Evolutionary conservation across 2,888 invertebrate genomes (phyloP), one percentile per base, ranked within the genome.

Genomic region (Leistus spinibarbis): DNA sequence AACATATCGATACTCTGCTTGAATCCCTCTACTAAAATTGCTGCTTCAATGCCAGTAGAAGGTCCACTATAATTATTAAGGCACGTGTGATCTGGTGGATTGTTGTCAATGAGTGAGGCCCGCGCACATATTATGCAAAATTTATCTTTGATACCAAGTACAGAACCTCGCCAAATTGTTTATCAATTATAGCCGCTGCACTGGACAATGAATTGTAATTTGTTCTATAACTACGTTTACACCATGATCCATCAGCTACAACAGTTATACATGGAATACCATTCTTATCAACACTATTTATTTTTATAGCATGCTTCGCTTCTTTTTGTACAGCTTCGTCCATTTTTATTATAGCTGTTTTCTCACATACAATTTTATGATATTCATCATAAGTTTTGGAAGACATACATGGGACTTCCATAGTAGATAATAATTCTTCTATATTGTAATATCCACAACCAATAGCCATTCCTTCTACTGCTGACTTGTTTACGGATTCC

Each of bases 61-160:
- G 62, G 62, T 13, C 62, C 62, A 16, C 20, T 62, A 13, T 13
- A 62, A 9, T 62, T 62, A 19, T 62, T 62, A 7, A 19, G 20
- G 20, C 62, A 62, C 19, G 13, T 19, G 20, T 62, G 62, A 16
- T 62, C 16, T 3, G 19, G 16, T 62, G 20, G 17, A 16, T 16
- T 17, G 13, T 3, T 13, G 1, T 13, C 10, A 16, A 9, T 2
- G 10, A 1, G 16, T 9, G 16, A 19, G 5, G 10, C 7, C 5
- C 17, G 10, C 9, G 7, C 62, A 17, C 62, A 62, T 16, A 62
- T 62, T 13, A 16, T 19, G 62, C 62, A 62, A 20, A 16, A 62
- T 62, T 62, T 62, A 62, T 62, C 20, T 62, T 20, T 62, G 2
- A 62, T 20, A 10, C 62, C 62, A 62, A 9, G n/a, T n/a, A n/a